Evolutionary conservation across 2,888 invertebrate genomes (phyloP), one percentile per base, ranked within the genome.

Genomic region (Melinaea menophilus): DNA sequence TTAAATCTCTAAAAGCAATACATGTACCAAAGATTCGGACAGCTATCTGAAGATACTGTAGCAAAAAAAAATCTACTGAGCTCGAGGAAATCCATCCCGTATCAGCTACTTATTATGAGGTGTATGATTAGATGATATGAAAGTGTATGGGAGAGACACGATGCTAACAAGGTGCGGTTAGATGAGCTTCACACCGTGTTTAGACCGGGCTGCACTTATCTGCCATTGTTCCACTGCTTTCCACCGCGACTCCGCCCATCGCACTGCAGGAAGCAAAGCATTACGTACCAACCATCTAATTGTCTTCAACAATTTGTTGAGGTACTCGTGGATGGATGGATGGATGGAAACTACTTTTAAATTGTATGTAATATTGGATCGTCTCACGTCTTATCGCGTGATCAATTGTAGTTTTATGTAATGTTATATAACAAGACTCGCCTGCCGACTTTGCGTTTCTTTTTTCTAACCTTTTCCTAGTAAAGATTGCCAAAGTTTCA

Each of bases 241-340:
- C 82, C 80, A 73, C 82, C 72, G 73, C 75, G 74, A 78, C 69
- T 86, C 86, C 86, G 85, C 71, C 64, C 71, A 59, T 70, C 48
- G 67, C 62, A 67, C 64, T 67, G 68, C 67, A 82, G 87, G 86
- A 87, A 81, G 82, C 78, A 71, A 73, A 75, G 74, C 82, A 81
- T 78, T 73, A 77, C 84, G 81, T 86, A 86, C 86, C 83, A 69
- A 66, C 66, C 70, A 62, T 77, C 76, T 84, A 85, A 85, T 85
- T 85, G 81, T 80, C 72, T 69, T 63, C 69, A 71, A 69, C 73
- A 71, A 69, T 73, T 70, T 69, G 68, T 70, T 65, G 66, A 68
- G 69, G 67, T 69, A 67, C 58, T 56, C 56, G 47, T 63, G 69
- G 69, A 67, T 67, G 22, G 22, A 22, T 22, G 22, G 22, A 22